Evolutionary conservation across 2,113 vertebrate genomes (phyloP).

Genomic region (Maccullochella peelii): DNA sequence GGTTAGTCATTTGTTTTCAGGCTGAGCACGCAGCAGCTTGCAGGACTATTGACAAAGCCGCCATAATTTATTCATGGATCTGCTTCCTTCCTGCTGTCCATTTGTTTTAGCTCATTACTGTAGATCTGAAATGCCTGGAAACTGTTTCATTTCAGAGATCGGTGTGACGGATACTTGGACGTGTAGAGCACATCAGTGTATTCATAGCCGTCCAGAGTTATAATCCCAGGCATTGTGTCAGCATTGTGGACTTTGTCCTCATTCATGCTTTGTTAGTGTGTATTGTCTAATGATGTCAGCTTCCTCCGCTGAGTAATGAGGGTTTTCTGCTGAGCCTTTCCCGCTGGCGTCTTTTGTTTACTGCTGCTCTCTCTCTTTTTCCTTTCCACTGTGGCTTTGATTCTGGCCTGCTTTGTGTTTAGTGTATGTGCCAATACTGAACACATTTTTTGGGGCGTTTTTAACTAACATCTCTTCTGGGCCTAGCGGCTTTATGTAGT

Average conservation of each 20-base stretch:
- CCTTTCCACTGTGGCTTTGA: not conserved
- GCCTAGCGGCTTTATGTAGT: not conserved
- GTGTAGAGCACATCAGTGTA: not conserved
- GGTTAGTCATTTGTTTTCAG: not conserved
- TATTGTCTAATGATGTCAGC: conserved; percentile 27
- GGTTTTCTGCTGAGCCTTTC: not conserved
- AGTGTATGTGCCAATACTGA: not conserved
- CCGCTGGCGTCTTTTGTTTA: not conserved
- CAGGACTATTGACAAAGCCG: not conserved
- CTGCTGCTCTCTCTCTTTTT: not conserved
- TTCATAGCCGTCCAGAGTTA: not conserved
- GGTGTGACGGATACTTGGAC: not conserved
- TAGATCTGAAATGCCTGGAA: not conserved
- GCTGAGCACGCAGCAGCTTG: conserved; percentile 13
- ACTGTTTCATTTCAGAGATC: not conserved
- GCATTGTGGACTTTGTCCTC: conserved; percentile 1
- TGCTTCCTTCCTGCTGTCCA: not conserved
- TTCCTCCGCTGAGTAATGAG: conserved; percentile 18
- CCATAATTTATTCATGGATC: conserved; percentile 22
- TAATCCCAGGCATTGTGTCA: conserved; percentile 14
- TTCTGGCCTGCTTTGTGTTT: not conserved
- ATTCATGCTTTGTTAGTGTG: conserved; percentile 4
- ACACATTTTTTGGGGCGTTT: no score
- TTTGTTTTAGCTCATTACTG: not conserved
- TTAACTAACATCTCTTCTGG: no score